phyloP scores from a whole-genome alignment of 2,888 invertebrate species.

The Caenorhabditis doughertyi region DNA sequence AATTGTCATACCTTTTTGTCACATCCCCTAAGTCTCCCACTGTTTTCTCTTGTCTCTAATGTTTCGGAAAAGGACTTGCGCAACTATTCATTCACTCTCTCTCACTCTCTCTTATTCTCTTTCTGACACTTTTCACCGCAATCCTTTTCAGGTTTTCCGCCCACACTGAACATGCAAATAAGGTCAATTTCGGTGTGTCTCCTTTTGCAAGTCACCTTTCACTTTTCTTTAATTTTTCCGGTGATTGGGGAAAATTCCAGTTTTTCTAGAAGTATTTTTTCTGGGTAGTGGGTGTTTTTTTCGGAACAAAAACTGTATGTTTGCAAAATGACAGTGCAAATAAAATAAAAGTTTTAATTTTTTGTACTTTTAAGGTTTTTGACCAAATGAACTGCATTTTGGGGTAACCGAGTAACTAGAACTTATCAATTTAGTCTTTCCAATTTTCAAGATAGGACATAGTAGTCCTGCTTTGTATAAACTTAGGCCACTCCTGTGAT shows the following conservation, averaged over 20 bases:
- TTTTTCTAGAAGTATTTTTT: background rate
- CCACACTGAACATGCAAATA: slow-evolving; percentile 44
- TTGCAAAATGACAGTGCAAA: background rate
- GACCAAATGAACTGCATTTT: too few species aligned
- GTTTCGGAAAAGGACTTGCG: slow-evolving; percentile 31
- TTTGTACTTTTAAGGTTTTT: too few species aligned
- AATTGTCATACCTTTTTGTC: slow-evolving; percentile 46
- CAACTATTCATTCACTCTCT: slow-evolving; percentile 18
- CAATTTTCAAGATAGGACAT: too few species aligned
- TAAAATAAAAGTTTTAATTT: too few species aligned
- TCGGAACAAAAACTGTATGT: background rate
- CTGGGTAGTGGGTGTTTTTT: background rate
- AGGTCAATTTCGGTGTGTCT: slow-evolving; percentile 50
- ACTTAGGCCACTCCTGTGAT: too few species aligned
- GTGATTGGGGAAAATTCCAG: background rate
- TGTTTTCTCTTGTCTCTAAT: background rate
- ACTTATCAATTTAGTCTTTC: too few species aligned
- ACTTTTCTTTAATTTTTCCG: slow-evolving; percentile 4
- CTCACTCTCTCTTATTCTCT: too few species aligned
- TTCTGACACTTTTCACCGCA: slow-evolving; percentile 23
- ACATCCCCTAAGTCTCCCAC: slow-evolving; percentile 12
- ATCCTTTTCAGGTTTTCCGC: slow-evolving; percentile 52
- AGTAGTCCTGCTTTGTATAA: too few species aligned
- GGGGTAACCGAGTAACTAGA: too few species aligned
- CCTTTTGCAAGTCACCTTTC: background rate